Conservation (phyloP, 1,140 invertebrate species). For the Neodiprion lecontei region DNA sequence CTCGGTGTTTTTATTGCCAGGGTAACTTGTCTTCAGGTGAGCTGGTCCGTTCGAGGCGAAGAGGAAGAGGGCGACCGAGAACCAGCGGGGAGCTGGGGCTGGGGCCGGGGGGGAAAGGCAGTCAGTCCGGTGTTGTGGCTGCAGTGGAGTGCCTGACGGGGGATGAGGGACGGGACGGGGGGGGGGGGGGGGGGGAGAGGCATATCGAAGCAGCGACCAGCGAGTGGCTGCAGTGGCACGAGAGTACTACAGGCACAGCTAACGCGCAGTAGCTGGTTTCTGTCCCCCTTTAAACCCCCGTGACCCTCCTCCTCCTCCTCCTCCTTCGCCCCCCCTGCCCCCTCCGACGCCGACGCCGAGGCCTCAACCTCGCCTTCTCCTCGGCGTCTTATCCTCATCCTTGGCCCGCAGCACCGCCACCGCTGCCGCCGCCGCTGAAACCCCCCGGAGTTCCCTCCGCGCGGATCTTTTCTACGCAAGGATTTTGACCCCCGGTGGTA, state of each 20-base stretch:
- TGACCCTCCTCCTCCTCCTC: slow-evolving; percentile 2
- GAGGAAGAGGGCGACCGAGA: slow-evolving; percentile 20
- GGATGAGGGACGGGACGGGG: slow-evolving; percentile 10
- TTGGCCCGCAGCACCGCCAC: too few species aligned
- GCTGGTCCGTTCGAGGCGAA: slow-evolving; percentile 38
- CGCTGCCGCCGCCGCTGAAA: too few species aligned
- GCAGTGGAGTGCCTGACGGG: background rate
- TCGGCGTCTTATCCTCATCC: background rate
- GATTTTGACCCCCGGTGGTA: background rate
- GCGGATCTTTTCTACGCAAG: background rate
- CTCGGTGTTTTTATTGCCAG: slow-evolving; percentile 61
- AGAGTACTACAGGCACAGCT: slow-evolving; percentile 58
- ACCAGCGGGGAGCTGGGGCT: slow-evolving; percentile 20
- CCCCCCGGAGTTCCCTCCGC: too few species aligned
- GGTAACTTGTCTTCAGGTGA: slow-evolving; percentile 63
- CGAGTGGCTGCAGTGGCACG: slow-evolving; percentile 19
- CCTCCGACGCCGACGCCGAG: slow-evolving; percentile 10
- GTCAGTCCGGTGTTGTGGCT: slow-evolving; percentile 6
- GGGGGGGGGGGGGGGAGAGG: slow-evolving; percentile 15
- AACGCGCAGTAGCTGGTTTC: slow-evolving; percentile 56
- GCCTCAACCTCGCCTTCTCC: background rate
- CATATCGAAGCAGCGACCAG: slow-evolving; percentile 6
- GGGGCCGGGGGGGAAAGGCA: slow-evolving; percentile 20
- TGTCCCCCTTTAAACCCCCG: slow-evolving; percentile 28
- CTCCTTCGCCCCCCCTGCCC: slow-evolving; percentile 32